These are phyloP conservation scores for Plusia festucae DNA, from an alignment of 2,888 invertebrate species.

Conservation along the genomic window DNA sequence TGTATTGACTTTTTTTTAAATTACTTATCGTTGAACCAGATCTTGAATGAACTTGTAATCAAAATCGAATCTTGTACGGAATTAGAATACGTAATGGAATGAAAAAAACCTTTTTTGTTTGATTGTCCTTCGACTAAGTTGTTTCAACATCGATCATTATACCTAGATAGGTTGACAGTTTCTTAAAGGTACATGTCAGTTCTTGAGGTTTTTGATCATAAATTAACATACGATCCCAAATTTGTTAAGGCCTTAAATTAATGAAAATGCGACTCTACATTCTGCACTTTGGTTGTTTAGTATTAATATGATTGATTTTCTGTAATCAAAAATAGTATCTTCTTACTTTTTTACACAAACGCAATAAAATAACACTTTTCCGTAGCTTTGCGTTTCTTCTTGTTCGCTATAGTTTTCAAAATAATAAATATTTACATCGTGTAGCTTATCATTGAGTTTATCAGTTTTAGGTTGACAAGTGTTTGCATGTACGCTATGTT, in stretches of 20 bases:
- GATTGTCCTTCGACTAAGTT: constrained; percentile 24
- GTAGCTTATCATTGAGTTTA: background rate
- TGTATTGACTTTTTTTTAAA: constrained; percentile 58
- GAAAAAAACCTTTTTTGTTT: constrained; percentile 39
- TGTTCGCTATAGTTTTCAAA: background rate
- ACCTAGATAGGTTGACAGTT: background rate
- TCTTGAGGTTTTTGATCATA: background rate
- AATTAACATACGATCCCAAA: background rate
- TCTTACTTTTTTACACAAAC: too few relatives aligned
- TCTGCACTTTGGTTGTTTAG: background rate
- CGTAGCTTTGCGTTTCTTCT: background rate
- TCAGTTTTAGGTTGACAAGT: background rate
- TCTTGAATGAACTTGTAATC: constrained; percentile 57
- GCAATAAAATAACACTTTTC: too few relatives aligned
- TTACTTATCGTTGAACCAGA: constrained; percentile 55
- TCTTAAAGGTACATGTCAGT: background rate
- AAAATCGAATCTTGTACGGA: constrained; percentile 56
- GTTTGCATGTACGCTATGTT: background rate
- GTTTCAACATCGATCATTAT: constrained; percentile 2
- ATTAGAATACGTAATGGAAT: constrained; percentile 50
- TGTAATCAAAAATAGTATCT: background rate
- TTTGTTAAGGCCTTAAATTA: background rate
- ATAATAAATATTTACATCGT: background rate
- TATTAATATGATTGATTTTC: background rate
- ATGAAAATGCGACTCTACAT: background rate